A percentile compares a stretch with the other conserved stretches of the same genome.
phyloP scores from a whole-genome alignment of 2,113 vertebrate species.

The Verasper variegatus region DNA sequence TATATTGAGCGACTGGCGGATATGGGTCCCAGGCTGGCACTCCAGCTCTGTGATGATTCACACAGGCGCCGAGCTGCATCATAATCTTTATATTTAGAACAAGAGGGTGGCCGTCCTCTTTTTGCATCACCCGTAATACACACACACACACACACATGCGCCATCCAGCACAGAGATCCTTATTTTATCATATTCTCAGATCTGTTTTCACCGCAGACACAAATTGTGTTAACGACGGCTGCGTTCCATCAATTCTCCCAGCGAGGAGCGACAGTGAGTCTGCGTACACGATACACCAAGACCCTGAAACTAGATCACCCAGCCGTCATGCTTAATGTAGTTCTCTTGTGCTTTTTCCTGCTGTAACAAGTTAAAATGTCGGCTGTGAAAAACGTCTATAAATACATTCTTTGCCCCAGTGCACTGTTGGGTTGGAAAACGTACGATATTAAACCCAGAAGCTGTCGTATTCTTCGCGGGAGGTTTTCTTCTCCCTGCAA shows the following conservation, averaged over 20 bases:
- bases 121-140: background rate
- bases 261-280: background rate
- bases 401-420: background rate
- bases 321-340: background rate
- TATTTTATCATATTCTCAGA: background rate
- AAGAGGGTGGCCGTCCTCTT: background rate
- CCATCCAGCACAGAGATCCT: background rate
- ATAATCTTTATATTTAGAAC: slow-evolving; percentile 58
- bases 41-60: slow-evolving; percentile 64
- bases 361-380: background rate
- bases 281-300: background rate
- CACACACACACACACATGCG: background rate
- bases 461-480: background rate
- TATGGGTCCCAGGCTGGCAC: slow-evolving; percentile 48
- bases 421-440: background rate
- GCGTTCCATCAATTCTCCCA: background rate
- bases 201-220: background rate
- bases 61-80: slow-evolving; percentile 45
- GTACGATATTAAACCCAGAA: slow-evolving; percentile 1
- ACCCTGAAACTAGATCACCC: background rate
- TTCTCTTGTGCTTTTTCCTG: background rate
- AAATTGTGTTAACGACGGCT: background rate
- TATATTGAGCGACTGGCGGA: slow-evolving; percentile 44
- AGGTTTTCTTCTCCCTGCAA: background rate
- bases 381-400: background rate